phyloP scores from a whole-genome alignment of 2,113 vertebrate genomes.

The Euleptes europaea region DNA sequence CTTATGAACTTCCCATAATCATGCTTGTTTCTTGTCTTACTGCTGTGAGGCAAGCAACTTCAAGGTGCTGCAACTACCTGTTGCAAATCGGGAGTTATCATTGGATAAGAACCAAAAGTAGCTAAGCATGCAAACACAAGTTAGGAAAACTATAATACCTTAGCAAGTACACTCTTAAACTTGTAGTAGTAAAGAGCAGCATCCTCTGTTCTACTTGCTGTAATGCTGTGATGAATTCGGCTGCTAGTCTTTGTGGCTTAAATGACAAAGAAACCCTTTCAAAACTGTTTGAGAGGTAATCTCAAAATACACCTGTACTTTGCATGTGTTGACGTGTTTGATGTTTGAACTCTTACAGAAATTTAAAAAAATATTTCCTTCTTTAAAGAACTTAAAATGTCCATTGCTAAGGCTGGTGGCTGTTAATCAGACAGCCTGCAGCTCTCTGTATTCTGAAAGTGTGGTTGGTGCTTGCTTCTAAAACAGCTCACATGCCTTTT shows the following conservation, averaged over 20 bases:
- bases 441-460: not conserved
- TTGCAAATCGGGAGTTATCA: not conserved
- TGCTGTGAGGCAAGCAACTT: not conserved
- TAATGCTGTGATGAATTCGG: not conserved
- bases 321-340: not conserved
- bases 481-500: slow-evolving; percentile 51
- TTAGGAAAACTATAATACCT: not conserved
- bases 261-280: not conserved
- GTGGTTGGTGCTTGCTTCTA: not conserved
- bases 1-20: not conserved
- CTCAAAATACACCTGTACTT: not conserved
- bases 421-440: not conserved
- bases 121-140: not conserved
- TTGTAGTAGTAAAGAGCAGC: not conserved
- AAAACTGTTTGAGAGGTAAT: not conserved
- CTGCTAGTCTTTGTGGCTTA: not conserved
- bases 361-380: not conserved
- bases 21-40: not conserved
- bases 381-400: fast-evolving
- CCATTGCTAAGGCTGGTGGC: fast-evolving
- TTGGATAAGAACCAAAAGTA: not conserved
- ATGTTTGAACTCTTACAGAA: not conserved
- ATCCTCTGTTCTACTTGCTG: not conserved
- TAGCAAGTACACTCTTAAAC: not conserved
- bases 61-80: not conserved